These are phyloP conservation scores for Drosophila murphyi DNA, from an alignment of 1,140 invertebrate genomes.

Conservation along the genomic window DNA sequence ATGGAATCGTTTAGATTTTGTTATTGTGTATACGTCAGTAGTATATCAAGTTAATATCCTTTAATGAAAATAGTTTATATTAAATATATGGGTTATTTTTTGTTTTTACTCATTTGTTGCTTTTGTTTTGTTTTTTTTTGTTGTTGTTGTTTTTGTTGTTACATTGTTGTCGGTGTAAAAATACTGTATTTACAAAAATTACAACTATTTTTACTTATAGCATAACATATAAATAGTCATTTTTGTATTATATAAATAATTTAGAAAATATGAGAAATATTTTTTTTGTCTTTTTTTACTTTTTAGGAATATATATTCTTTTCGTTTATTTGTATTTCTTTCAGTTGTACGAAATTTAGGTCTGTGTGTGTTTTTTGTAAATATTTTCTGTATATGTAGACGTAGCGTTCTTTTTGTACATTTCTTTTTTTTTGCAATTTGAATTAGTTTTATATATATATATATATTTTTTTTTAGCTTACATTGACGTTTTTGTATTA, in stretches of 20 bases:
- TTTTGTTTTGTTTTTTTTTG: slow-evolving; percentile 27
- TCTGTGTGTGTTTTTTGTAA: slow-evolving; percentile 55
- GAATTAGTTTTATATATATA: slow-evolving; percentile 21
- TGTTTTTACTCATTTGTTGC: slow-evolving; percentile 45
- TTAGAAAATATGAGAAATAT: slow-evolving; percentile 82
- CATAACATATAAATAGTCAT: slow-evolving; percentile 78
- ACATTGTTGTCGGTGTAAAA: slow-evolving; percentile 64
- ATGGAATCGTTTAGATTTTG: slow-evolving; percentile 67
- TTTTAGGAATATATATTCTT: slow-evolving; percentile 73
- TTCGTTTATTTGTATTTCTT: slow-evolving; percentile 68
- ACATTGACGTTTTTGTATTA: slow-evolving; percentile 41
- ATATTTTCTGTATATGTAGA: slow-evolving; percentile 68
- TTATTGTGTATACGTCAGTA: slow-evolving; percentile 56
- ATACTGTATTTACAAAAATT: slow-evolving; percentile 80
- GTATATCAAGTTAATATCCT: slow-evolving; percentile 61
- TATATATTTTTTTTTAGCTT: neutral
- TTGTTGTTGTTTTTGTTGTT: slow-evolving; percentile 19
- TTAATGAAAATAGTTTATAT: slow-evolving; percentile 78
- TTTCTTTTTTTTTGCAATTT: slow-evolving; percentile 46
- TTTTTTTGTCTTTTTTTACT: slow-evolving; percentile 72
- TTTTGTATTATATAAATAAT: slow-evolving; percentile 77
- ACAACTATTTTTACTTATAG: slow-evolving; percentile 74
- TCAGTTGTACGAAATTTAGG: slow-evolving; percentile 74
- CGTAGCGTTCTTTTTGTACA: slow-evolving; percentile 65
- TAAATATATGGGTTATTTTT: slow-evolving; percentile 62